Conservation (phyloP, 2,888 invertebrate genomes). For the Plemyria rubiginata region DNA sequence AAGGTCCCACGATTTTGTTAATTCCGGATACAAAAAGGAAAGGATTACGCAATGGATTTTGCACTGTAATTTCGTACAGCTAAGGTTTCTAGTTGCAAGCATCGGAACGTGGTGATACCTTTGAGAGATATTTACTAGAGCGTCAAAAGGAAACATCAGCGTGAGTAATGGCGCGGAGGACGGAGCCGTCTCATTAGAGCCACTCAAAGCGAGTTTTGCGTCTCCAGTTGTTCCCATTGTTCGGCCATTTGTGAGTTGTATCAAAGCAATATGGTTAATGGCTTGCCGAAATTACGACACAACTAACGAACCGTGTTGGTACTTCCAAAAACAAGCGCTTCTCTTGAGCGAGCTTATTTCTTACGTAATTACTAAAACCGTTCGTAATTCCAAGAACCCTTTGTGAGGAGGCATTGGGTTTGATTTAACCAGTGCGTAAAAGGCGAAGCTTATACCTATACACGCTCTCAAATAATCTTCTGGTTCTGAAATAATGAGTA, state of each 20-base stretch:
- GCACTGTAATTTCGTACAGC: conserved; percentile 18
- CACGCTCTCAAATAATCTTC: background rate
- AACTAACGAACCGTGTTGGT: background rate
- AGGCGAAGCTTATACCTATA: background rate
- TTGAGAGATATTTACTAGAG: conserved; percentile 60
- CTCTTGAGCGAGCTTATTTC: background rate
- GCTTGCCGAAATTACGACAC: conserved; percentile 4
- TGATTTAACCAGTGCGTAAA: background rate
- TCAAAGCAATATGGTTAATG: conserved; percentile 27
- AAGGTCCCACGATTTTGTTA: conserved; percentile 37
- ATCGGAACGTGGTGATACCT: conserved; percentile 43
- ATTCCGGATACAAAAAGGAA: conserved; percentile 35
- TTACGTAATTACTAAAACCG: background rate
- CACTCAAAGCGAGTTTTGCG: conserved; percentile 48
- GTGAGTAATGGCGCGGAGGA: conserved; percentile 56
- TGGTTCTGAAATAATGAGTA: background rate
- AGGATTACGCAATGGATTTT: background rate
- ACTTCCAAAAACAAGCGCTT: background rate
- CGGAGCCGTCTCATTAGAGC: conserved; percentile 54
- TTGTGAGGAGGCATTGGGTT: background rate
- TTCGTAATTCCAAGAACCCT: background rate
- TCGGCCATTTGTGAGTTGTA: conserved; percentile 25
- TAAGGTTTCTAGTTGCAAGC: conserved; percentile 34
- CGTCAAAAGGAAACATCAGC: conserved; percentile 55
- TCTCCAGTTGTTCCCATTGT: conserved; percentile 43